phyloP scores from a whole-genome alignment of 2,797 vertebrate genomes.

The Galaxias olidus region DNA sequence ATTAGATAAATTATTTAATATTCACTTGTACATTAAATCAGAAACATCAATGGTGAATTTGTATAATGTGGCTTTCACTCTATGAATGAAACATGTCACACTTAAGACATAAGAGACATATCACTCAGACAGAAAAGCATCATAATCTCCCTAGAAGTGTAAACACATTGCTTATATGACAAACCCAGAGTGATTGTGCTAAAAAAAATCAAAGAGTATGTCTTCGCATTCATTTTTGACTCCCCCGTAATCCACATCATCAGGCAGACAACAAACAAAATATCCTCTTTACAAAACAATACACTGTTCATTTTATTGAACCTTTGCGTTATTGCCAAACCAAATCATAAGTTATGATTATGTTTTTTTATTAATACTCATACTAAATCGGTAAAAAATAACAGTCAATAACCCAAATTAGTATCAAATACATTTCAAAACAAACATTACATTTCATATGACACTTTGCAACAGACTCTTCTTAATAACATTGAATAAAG shows the following conservation, averaged over 20 bases:
- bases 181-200: constrained; percentile 65
- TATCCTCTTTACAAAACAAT: neutral
- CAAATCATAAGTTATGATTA: constrained; percentile 70
- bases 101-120: constrained; percentile 19
- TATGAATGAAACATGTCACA: neutral
- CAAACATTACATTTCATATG: constrained; percentile 23
- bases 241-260: constrained; percentile 53
- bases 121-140: constrained; percentile 58
- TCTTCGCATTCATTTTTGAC: constrained; percentile 54
- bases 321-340: too few relatives aligned
- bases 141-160: constrained; percentile 67
- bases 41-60: constrained; percentile 39
- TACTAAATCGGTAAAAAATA: neutral
- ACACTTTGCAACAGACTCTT: constrained; percentile 30
- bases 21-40: too few relatives aligned
- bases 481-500: constrained; percentile 43
- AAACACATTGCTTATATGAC: constrained; percentile 66
- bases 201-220: constrained; percentile 44
- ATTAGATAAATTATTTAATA: too few relatives aligned
- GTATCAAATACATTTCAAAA: constrained; percentile 34
- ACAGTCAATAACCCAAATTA: constrained; percentile 17
- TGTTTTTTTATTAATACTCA: constrained; percentile 51
- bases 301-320: neutral
- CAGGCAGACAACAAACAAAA: neutral
- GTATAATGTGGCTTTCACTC: constrained; percentile 60